Conservation (phyloP, 2,888 invertebrate genomes). For the Dolomedes plantarius region DNA sequence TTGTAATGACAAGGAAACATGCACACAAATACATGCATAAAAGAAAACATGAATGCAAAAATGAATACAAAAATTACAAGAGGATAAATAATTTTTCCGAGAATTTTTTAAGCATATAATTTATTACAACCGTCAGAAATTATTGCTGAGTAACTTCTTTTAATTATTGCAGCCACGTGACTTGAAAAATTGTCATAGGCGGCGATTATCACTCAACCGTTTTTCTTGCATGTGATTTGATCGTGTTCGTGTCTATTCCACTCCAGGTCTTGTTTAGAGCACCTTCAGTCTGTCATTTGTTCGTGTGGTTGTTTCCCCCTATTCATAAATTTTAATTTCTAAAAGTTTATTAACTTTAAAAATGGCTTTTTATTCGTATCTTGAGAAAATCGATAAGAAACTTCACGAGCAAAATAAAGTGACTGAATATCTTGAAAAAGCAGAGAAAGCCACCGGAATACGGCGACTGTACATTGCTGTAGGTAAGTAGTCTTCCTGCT, state of each 20-base stretch:
- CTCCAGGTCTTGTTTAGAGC: neutral
- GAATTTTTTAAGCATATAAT: too few species aligned
- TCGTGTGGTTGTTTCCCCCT: too few species aligned
- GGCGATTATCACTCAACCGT: neutral
- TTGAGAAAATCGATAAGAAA: slow-evolving; percentile 72
- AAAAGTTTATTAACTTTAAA: neutral
- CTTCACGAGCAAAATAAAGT: slow-evolving; percentile 73
- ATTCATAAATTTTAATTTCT: too few species aligned
- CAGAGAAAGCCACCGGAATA: slow-evolving; percentile 85
- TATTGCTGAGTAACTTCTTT: too few species aligned
- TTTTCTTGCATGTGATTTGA: neutral
- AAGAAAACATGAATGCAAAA: too few species aligned
- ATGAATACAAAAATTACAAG: too few species aligned
- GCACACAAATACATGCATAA: too few species aligned
- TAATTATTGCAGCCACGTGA: neutral
- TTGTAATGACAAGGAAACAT: too few species aligned
- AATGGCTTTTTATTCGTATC: slow-evolving; percentile 15
- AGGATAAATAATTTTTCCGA: too few species aligned
- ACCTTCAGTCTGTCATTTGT: neutral
- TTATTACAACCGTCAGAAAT: too few species aligned
- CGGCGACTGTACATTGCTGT: slow-evolving; percentile 86
- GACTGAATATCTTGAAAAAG: slow-evolving; percentile 78
- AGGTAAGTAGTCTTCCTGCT: slow-evolving; percentile 79
- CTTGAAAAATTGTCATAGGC: neutral
- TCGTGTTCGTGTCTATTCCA: neutral